Percentiles rank a stretch among this genome's conserved stretches.
phyloP scores from a whole-genome alignment of 2,797 vertebrate genomes.

The Emydoidea blandingii region DNA sequence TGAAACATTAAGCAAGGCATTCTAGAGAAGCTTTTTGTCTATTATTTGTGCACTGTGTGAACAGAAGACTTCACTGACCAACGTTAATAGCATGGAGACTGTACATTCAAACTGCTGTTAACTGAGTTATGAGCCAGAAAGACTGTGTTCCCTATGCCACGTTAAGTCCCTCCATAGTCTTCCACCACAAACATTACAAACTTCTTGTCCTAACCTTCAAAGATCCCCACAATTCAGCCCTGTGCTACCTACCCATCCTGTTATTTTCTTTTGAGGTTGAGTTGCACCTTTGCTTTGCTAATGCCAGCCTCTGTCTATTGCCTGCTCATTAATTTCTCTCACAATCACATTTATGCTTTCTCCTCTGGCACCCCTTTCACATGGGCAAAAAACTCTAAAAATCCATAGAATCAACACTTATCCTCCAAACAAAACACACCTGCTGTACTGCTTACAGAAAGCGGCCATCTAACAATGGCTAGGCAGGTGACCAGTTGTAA shows the following conservation, averaged over 20 bases:
- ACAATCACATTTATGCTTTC: not conserved
- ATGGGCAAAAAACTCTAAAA: not conserved
- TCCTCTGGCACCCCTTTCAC: not conserved
- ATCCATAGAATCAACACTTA: not conserved
- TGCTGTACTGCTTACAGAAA: not conserved
- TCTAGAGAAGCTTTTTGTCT: not conserved
- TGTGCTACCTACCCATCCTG: not conserved
- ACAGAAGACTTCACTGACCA: not conserved
- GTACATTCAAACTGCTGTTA: not conserved
- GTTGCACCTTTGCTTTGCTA: not conserved
- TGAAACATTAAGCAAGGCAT: accelerated
- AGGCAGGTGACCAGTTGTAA: not conserved
- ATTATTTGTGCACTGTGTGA: too few relatives aligned
- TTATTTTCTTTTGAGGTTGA: not conserved
- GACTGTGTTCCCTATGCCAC: too few relatives aligned
- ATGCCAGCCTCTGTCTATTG: not conserved
- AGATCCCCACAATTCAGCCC: not conserved
- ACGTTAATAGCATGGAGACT: not conserved
- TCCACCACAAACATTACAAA: too few relatives aligned
- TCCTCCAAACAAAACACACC: not conserved
- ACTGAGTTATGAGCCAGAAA: too few relatives aligned
- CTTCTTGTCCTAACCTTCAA: not conserved
- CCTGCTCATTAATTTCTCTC: not conserved
- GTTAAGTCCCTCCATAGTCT: too few relatives aligned
- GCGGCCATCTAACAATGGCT: not conserved